Percentiles rank a stretch among this genome's conserved stretches.
These are phyloP conservation scores for Cecidostiba fungosa DNA, from an alignment of 2,888 invertebrate species.

Conservation along the genomic window DNA sequence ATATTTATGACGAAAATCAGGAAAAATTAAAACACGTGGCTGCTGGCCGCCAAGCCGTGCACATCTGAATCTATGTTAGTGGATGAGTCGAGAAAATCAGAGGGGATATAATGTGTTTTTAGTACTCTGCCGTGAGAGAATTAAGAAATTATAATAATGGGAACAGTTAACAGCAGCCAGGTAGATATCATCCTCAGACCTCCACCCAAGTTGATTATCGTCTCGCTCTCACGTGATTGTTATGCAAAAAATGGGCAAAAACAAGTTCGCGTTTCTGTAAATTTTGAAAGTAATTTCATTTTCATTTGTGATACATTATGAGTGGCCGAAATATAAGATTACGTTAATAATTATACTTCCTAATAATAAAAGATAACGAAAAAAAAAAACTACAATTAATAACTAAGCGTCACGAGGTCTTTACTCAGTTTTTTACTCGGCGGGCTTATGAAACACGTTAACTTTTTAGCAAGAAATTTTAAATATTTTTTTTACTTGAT, in stretches of 20 bases:
- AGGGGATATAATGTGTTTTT: conserved; percentile 19
- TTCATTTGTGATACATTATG: conserved; percentile 55
- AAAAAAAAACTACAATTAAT: conserved; percentile 29
- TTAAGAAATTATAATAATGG: conserved; percentile 25
- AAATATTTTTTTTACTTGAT: conserved; percentile 60
- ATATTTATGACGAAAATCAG: conserved; percentile 54
- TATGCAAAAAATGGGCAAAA: conserved; percentile 52
- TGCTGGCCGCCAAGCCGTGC: conserved; percentile 51
- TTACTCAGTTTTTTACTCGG: conserved; percentile 61
- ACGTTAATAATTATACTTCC: conserved; percentile 48
- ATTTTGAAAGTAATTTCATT: conserved; percentile 62
- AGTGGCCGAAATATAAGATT: conserved; percentile 55
- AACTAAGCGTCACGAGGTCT: conserved; percentile 48
- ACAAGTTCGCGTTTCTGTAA: conserved; percentile 64
- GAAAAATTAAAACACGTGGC: conserved; percentile 39
- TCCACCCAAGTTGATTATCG: conserved; percentile 68
- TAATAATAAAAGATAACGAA: conserved; percentile 45
- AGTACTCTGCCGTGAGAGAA: conserved; percentile 41
- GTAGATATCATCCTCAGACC: conserved; percentile 58
- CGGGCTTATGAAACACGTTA: conserved; percentile 47
- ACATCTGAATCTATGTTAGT: conserved; percentile 54
- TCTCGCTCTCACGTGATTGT: conserved; percentile 70
- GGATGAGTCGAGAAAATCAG: conserved; percentile 47
- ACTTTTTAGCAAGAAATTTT: conserved; percentile 55
- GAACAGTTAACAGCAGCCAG: conserved; percentile 49